Evolutionary conservation across 2,113 vertebrate genomes (phyloP).

Genomic region (Mugil cephalus): DNA sequence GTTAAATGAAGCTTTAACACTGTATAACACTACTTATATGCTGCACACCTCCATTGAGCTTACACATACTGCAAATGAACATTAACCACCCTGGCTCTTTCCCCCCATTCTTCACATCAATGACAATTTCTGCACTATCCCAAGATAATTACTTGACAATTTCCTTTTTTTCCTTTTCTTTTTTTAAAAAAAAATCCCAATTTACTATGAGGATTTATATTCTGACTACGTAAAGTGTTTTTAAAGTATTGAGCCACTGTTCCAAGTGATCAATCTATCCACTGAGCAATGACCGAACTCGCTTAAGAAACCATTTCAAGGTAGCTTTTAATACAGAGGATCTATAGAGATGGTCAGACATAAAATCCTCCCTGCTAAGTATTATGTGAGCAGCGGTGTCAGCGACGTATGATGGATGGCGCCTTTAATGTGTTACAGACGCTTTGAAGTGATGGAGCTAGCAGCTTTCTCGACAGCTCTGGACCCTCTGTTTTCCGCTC

Average conservation of each 20-base stretch:
- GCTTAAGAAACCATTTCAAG: constrained; percentile 24
- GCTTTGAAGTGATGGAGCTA: constrained; percentile 72
- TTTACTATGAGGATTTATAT: constrained; percentile 7
- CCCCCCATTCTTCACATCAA: not conserved
- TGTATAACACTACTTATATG: not conserved
- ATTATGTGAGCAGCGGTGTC: constrained; percentile 53
- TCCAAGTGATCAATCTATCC: constrained; percentile 17
- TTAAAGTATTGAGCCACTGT: constrained; percentile 5
- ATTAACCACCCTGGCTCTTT: not conserved
- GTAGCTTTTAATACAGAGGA: constrained; percentile 49
- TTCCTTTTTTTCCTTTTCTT: too few species aligned
- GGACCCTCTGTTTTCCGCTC: constrained; percentile 71
- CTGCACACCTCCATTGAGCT: not conserved
- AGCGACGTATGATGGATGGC: constrained; percentile 50
- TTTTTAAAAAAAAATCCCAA: too few species aligned
- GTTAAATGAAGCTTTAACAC: not conserved
- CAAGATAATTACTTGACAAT: too few species aligned
- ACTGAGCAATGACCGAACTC: constrained; percentile 2
- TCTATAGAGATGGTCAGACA: constrained; percentile 32
- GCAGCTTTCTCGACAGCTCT: constrained; percentile 70
- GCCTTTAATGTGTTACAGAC: constrained; percentile 62
- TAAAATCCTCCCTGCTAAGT: constrained; percentile 53
- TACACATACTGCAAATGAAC: not conserved
- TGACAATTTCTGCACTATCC: not conserved
- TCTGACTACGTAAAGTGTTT: not conserved